A percentile compares a stretch with the other conserved stretches of the same genome.
These are phyloP conservation scores for Apodemus agrarius DNA, from an alignment of 2,797 vertebrate genomes.

Conservation along the genomic window DNA sequence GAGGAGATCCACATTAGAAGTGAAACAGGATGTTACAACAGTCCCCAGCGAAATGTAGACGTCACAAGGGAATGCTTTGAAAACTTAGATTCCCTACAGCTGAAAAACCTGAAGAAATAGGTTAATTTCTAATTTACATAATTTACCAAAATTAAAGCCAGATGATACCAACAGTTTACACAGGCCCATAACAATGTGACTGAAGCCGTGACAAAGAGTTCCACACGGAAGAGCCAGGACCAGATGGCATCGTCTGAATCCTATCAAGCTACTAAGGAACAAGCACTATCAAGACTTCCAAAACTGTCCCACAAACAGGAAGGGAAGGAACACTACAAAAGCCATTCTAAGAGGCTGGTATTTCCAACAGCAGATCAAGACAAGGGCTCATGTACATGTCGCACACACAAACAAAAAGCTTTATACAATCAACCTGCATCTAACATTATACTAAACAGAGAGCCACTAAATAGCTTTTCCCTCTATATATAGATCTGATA, in stretches of 20 bases:
- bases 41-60: not conserved
- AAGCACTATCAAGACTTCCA: not conserved
- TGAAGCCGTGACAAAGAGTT: not conserved
- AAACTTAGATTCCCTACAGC: not conserved
- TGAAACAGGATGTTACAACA: not conserved
- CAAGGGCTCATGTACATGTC: not conserved
- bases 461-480: not conserved
- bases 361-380: not conserved
- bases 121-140: not conserved
- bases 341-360: not conserved
- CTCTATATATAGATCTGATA: not conserved
- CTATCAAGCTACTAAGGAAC: not conserved
- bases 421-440: not conserved
- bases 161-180: not conserved
- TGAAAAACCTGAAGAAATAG: not conserved
- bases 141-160: not conserved
- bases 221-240: not conserved
- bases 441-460: not conserved
- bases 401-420: not conserved
- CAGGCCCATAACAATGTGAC: not conserved
- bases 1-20: not conserved
- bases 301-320: not conserved
- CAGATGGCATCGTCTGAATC: not conserved
- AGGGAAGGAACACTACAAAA: not conserved
- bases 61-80: not conserved